Percentiles rank a stretch among this genome's conserved stretches.
These are phyloP conservation scores for Tridacna gigas DNA, from an alignment of 2,888 invertebrate genomes.

Conservation along the genomic window DNA sequence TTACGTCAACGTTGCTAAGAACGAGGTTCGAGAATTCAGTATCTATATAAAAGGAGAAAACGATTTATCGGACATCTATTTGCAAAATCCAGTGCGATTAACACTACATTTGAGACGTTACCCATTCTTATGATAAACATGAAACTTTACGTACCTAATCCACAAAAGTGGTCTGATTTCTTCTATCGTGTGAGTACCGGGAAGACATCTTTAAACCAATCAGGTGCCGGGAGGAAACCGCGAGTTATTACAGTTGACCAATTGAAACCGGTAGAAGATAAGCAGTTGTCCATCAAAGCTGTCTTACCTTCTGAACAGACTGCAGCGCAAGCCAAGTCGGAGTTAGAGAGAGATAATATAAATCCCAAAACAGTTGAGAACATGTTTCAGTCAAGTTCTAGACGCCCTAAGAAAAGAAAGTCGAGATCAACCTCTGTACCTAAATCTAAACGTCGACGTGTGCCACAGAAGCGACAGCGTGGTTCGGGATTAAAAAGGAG, in stretches of 20 bases:
- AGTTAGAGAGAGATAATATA: conserved; percentile 52
- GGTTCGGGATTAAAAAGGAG: conserved; percentile 7
- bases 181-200: conserved; percentile 47
- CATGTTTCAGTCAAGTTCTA: conserved; percentile 24
- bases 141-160: conserved; percentile 63
- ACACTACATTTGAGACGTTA: conserved; percentile 47
- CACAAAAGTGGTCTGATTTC: conserved; percentile 54
- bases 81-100: conserved; percentile 35
- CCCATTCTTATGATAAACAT: conserved; percentile 18
- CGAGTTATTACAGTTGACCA: conserved; percentile 34
- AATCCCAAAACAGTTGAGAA: conserved; percentile 31
- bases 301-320: conserved; percentile 55
- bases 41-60: conserved; percentile 48
- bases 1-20: background rate
- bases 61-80: background rate
- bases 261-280: conserved; percentile 22
- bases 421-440: background rate
- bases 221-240: conserved; percentile 37
- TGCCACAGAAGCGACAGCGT: conserved; percentile 1
- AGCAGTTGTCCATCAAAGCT: conserved; percentile 38
- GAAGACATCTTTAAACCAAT: conserved; percentile 37
- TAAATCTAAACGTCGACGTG: conserved; percentile 11
- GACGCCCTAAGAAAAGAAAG: conserved; percentile 17
- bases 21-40: conserved; percentile 34
- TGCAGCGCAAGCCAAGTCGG: conserved; percentile 45